Evolutionary conservation across 92 coral and sea anemone genomes (phyloP).

Genomic region (Desmophyllum pertusum): DNA sequence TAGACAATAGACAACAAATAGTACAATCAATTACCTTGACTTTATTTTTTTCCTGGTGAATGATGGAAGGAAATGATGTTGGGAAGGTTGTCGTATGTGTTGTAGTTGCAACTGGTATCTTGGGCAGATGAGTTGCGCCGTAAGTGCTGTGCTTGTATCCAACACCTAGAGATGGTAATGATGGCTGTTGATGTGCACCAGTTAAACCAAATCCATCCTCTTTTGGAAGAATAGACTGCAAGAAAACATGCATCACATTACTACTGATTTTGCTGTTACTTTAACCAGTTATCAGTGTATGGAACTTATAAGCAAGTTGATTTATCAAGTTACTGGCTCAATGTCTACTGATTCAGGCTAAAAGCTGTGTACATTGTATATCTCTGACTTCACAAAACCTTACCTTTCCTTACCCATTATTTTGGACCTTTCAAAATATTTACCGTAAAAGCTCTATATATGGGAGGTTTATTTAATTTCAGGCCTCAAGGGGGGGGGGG

Average conservation of each 20-base stretch:
- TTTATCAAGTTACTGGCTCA: no score
- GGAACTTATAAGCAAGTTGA: no score
- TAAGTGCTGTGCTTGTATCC: conserved; percentile 67
- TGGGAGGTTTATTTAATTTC: no score
- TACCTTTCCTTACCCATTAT: no score
- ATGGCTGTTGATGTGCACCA: conserved; percentile 59
- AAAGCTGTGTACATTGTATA: no score
- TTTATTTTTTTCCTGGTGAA: conserved; percentile 82
- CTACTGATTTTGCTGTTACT: not conserved
- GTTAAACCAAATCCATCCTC: conserved; percentile 54
- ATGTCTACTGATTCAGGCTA: no score
- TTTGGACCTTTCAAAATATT: no score
- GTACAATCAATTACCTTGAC: conserved; percentile 59
- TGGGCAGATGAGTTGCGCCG: conserved; percentile 83
- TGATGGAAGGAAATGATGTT: conserved; percentile 86
- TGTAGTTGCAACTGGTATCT: conserved; percentile 85
- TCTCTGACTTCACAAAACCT: no score
- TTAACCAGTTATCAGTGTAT: no score
- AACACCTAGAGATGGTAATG: conserved; percentile 43
- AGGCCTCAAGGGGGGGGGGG: no score
- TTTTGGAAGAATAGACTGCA: conserved; percentile 75
- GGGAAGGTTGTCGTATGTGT: conserved; percentile 84
- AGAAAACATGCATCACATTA: not conserved
- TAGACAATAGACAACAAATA: not conserved
- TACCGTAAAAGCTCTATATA: no score